phyloP scores from a whole-genome alignment of 2,888 invertebrate genomes.

The Griposia aprilina region DNA sequence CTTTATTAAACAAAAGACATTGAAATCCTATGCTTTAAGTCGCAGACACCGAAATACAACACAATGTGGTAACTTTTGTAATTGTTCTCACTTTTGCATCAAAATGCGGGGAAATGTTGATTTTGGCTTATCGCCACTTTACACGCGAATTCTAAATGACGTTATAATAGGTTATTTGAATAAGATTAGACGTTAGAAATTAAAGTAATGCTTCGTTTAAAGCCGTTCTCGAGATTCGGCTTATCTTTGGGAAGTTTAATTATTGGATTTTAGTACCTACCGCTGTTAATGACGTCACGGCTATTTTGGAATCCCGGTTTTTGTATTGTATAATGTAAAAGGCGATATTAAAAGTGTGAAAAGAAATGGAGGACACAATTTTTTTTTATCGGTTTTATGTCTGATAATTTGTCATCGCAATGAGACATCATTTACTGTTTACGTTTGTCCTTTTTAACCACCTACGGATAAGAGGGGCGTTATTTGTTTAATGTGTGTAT shows the following conservation, averaged over 20 bases:
- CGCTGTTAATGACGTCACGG: constrained; percentile 42
- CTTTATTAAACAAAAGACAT: background rate
- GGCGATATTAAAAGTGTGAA: background rate
- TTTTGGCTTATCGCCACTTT: constrained; percentile 74
- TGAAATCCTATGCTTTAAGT: constrained; percentile 9
- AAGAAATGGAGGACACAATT: background rate
- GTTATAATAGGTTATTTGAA: constrained; percentile 76
- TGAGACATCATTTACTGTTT: too few relatives aligned
- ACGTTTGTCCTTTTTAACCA: too few relatives aligned
- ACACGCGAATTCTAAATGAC: constrained; percentile 75
- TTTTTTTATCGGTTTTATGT: too few relatives aligned
- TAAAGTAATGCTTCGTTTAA: constrained; percentile 61
- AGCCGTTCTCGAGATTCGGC: constrained; percentile 57
- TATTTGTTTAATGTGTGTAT: too few relatives aligned
- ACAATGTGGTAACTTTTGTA: constrained; percentile 67
- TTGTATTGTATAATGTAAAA: background rate
- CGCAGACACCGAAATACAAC: constrained; percentile 34
- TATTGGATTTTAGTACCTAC: constrained; percentile 61
- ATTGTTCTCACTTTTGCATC: constrained; percentile 69
- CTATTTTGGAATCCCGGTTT: constrained; percentile 22
- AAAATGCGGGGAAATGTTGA: constrained; percentile 69
- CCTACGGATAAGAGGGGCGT: too few relatives aligned
- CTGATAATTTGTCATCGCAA: too few relatives aligned
- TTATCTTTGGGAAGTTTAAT: constrained; percentile 65
- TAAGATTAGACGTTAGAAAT: constrained; percentile 70